These are phyloP conservation scores for Aptenodytes forsteri DNA, from an alignment of 2,113 vertebrate genomes.

Conservation along the genomic window DNA sequence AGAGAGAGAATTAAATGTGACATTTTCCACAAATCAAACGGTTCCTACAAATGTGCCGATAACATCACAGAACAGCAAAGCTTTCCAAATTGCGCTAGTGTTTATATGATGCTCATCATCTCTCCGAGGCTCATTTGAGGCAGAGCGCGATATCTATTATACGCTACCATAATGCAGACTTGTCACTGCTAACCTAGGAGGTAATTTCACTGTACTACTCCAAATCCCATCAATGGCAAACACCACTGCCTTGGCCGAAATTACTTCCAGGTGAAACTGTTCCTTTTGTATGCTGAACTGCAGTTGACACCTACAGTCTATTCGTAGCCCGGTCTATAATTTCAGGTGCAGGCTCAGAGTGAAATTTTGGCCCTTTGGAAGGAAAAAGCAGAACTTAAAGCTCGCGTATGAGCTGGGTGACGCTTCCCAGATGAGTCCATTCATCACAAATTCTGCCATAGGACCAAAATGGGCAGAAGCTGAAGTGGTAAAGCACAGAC, in stretches of 20 bases:
- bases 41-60: background rate
- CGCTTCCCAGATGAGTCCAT: background rate
- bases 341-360: background rate
- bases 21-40: constrained; percentile 28
- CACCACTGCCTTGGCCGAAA: background rate
- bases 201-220: background rate
- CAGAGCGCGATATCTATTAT: background rate
- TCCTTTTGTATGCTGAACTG: background rate
- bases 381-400: background rate
- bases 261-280: background rate
- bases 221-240: background rate
- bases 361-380: background rate
- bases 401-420: background rate
- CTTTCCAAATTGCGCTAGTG: background rate
- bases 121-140: background rate
- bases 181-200: background rate
- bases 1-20: constrained; percentile 6
- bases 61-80: background rate
- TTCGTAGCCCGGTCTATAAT: background rate
- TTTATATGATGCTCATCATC: background rate
- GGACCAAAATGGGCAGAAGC: background rate
- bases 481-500: background rate
- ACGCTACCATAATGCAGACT: background rate
- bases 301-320: background rate
- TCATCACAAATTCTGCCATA: background rate